Base-by-base conservation (phyloP, 2,113 vertebrate genomes). In the Malaclemys terrapin region DNA sequence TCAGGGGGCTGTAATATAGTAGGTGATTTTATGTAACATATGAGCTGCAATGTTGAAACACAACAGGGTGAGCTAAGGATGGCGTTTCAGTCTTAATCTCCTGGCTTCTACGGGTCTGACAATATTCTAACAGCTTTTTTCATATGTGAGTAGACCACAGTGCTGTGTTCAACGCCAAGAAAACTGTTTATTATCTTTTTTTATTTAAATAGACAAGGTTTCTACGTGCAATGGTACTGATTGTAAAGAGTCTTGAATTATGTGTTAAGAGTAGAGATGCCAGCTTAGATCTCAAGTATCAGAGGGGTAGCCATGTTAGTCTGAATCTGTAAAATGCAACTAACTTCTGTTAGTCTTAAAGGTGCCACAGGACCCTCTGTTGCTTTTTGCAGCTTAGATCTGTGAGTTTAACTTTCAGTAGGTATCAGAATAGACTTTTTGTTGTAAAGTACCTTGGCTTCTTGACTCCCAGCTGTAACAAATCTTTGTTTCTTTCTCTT, bases 381-480 rank as follows among this genome's bases (percentile, higher is more conserved):
- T 42, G 42, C 42, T 42, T 42, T 42, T 42, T 42, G 42, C 91
- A 94, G 50, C n/a, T 65, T 42, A 95, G 83, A 89, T 85, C 76
- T 94, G 88, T 96, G 89, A 92, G 89, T 81, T 96, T 92, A 97
- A 82, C 94, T 97, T 96, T 91, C 93, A 96, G 22, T 84, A 65
- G 38, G 47, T 72, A 95, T 57, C 38, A 97, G 85, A 97, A 97
- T 95, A 96, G 80, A 76, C 45, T 72, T 89, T 97, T 97, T 96
- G 56, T 97, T 94, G 69, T 45, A 47, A 85, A 92, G 45, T 83
- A 35, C 59, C 50, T 96, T 96, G 91, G 27, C 84, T 97, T 96
- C 94, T 97, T 96, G 78, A 96, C 94, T 97, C 72, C n/a, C 38
- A 96, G 82, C 81, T 92, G 85, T 94, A 96, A 93, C 38, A 91